A percentile compares a stretch with the other conserved stretches of the same genome.
These are phyloP conservation scores for Agonum fuliginosum DNA, from an alignment of 2,888 invertebrate species.

Conservation along the genomic window DNA sequence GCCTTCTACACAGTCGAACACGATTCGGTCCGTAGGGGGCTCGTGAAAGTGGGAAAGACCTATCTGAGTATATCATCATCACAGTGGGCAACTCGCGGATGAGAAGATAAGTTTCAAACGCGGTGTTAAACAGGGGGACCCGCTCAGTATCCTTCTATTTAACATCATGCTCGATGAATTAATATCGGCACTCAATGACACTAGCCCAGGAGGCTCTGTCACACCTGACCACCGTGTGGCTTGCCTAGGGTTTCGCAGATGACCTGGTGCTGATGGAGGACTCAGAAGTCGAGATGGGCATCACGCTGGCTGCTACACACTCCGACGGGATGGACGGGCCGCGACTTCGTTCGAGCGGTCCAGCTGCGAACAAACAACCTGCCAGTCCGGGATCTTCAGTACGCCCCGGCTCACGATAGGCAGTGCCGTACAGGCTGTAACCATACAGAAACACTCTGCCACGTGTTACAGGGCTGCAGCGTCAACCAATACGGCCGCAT, in stretches of 20 bases:
- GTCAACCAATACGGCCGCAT: not conserved
- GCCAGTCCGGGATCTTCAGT: not conserved
- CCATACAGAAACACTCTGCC: not conserved
- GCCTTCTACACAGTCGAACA: constrained; percentile 69
- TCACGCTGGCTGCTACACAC: not conserved
- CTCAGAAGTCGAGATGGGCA: not conserved
- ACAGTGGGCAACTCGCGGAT: constrained; percentile 8
- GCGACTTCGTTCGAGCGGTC: not conserved
- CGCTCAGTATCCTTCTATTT: constrained; percentile 67
- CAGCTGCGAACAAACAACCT: not conserved
- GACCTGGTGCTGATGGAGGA: constrained; percentile 2
- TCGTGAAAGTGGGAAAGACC: too few species aligned
- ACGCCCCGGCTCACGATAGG: not conserved
- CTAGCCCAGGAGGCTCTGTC: constrained; percentile 58
- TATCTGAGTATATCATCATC: constrained; percentile 62
- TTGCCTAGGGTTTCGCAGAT: constrained; percentile 1
- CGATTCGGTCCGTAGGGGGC: constrained; percentile 62
- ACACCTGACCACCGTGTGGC: not conserved
- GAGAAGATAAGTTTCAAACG: constrained; percentile 62
- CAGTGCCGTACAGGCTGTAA: not conserved
- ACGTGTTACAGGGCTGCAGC: not conserved
- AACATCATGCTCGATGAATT: constrained; percentile 60
- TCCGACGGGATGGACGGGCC: constrained; percentile 5
- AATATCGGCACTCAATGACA: constrained; percentile 36
- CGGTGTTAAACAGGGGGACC: constrained; percentile 71